Percentiles rank a stretch among this genome's conserved stretches.
Evolutionary conservation across 2,888 invertebrate species (phyloP).

Genomic region (Leptinotarsa peninsularis): DNA sequence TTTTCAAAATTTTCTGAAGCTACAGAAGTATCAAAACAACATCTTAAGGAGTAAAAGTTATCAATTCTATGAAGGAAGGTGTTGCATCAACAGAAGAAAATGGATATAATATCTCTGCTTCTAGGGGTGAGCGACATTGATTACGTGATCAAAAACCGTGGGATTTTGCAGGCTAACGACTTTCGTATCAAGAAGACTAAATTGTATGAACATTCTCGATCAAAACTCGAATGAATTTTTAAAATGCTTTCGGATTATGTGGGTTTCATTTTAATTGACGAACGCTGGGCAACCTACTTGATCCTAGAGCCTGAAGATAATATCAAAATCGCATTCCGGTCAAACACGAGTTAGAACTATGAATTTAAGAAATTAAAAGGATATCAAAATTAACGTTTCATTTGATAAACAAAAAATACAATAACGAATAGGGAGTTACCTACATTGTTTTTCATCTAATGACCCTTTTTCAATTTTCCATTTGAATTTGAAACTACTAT

Average conservation of each 20-base stretch:
- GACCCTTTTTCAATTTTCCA: too few relatives aligned
- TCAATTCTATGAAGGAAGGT: too few relatives aligned
- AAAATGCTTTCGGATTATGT: neutral
- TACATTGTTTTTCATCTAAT: too few relatives aligned
- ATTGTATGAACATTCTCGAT: constrained; percentile 6
- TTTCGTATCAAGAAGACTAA: neutral
- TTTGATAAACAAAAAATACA: neutral
- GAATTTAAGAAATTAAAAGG: neutral
- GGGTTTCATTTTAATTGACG: constrained; percentile 5
- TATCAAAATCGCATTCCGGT: neutral
- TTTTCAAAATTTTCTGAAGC: too few relatives aligned
- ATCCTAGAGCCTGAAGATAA: neutral
- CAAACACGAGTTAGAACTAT: neutral
- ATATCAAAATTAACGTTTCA: neutral
- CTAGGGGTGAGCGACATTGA: neutral
- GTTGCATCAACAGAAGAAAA: too few relatives aligned
- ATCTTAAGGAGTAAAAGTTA: too few relatives aligned
- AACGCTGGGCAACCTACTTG: neutral
- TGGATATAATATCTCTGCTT: neutral
- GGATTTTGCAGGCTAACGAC: neutral
- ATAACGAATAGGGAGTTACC: neutral
- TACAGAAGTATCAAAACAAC: too few relatives aligned
- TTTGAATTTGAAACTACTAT: too few relatives aligned
- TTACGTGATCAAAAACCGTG: neutral
- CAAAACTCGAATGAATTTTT: neutral